Evolutionary conservation across 2,797 vertebrate species (phyloP), one percentile per base, ranked within the genome.

Genomic region (Acrocephalus scirpaceus): DNA sequence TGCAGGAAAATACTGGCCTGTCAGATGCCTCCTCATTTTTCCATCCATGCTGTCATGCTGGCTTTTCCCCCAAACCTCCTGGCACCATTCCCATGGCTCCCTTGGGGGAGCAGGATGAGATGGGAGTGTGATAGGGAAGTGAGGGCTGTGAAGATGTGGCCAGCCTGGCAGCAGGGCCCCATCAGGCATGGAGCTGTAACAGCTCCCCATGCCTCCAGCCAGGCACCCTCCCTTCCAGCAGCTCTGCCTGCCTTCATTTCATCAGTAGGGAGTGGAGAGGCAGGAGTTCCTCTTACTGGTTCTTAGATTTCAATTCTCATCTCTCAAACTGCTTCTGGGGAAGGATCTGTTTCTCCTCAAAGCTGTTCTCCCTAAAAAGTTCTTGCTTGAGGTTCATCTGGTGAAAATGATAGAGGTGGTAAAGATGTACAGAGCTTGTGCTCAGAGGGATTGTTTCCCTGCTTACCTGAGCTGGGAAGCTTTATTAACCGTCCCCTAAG

Each of bases 401-500:
- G 11, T 73, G 38, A 32, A 82, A 71, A 73, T 1, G 3, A 27
- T 11, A 32, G 75, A 69, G 65, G 18, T 64, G 53, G 34, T 38
- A 9, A 50, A 60, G 3, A 6, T 50, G 34, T 53, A 5, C 0
- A 2, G 51, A 60, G 74, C 29, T 78, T 25, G 21, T 81, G 83
- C 48, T 42, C 30, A 21, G 5, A 26, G 38, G 29, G 2, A 3
- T 44, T 36, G 48, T 92, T 95, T 85, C 36, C 45, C 61, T 77
- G 67, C 56, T 73, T 70, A 79, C 34, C 45, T 95, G 71, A 83
- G 77, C 87, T 76, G 58, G 45, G 51, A 91, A 66, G 34, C 45
- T 86, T 83, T 64, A 34, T 84, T 71, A 86, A 16, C 29, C n/a
- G 29, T 83, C 30, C 70, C 1, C 0, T 50, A 23, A 70, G 44